Base-by-base conservation (phyloP, 2,797 vertebrate species). In the Ctenopoma kingsleyae region DNA sequence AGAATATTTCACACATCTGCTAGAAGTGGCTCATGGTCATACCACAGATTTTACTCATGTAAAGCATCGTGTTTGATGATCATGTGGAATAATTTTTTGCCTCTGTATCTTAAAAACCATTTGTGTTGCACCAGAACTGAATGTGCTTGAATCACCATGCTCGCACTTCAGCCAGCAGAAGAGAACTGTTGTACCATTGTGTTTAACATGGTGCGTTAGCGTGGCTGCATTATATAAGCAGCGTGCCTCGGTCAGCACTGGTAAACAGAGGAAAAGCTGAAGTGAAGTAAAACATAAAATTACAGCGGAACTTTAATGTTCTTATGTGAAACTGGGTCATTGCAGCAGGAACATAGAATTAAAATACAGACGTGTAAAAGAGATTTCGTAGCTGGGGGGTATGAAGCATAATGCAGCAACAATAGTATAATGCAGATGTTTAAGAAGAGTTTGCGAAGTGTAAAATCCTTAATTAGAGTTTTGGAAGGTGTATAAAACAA, bases 321-420 rank as follows among this genome's bases (percentile, higher is more conserved):
- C 59, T 50, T 79, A 2, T 83, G 47, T 23, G 55, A 80, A 89
- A 84, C 20, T 84, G 74, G 80, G 86, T 83, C 80, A 78, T 48
- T 69, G 83, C 68, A 69, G 68, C 61, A 72, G 70, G 47, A 13
- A 27, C 47, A 56, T 51, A 51, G 58, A 69, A 40, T 60, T 53
- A 69, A 50, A 70, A 71, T 47, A 56, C 44, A 66, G 65, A 58
- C 74, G 64, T 74, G 66, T 73, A 76, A 66, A 80, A 56, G 61
- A 48, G 55, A 57, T 76, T 17, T 1, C 59, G 48, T 41, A 47
- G 71, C 83, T 71, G 32, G 4, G 82, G 83, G 85, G 38, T 23
- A 19, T 15, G 7, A 62, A 65, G 64, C 47, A 59, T 52, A 57
- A 73, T 25, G 51, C 41, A 60, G 67, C 78, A 40, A 15, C 70